These are phyloP conservation scores for Gadopsis marmoratus DNA, from an alignment of 2,797 vertebrate species.

Conservation along the genomic window DNA sequence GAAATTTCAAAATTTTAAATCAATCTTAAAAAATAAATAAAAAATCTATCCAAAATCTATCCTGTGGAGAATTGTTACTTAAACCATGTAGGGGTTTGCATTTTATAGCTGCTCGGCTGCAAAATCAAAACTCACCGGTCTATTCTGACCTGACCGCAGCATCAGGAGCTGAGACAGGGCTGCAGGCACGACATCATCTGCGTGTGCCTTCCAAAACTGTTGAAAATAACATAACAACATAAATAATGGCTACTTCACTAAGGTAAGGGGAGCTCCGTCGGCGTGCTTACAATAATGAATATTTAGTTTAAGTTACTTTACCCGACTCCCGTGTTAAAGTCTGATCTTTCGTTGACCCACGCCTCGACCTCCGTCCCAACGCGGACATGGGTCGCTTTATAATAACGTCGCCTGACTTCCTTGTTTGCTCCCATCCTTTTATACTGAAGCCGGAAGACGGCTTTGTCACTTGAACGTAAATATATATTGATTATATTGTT, in stretches of 20 bases:
- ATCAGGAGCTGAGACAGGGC: neutral
- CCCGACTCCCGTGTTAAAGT: no score
- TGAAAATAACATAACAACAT: no score
- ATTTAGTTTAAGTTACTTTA: neutral
- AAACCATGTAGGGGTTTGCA: neutral
- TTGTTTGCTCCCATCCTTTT: neutral
- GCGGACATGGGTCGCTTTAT: neutral
- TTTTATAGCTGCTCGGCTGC: neutral
- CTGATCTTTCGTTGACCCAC: neutral
- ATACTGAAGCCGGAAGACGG: accelerated
- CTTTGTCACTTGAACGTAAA: neutral
- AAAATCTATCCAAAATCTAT: neutral
- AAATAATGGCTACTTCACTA: no score
- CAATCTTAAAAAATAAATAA: neutral
- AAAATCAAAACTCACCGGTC: neutral
- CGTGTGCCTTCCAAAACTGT: neutral
- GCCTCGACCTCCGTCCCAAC: neutral
- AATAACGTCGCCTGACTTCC: neutral
- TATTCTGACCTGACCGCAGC: neutral
- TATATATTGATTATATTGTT: no score
- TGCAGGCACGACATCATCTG: neutral
- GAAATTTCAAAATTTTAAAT: conserved; percentile 2
- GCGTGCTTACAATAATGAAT: no score
- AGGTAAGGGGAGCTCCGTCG: neutral
- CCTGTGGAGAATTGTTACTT: neutral